Base-by-base conservation (phyloP, 2,888 invertebrate species). In the Geotrupes spiniger region DNA sequence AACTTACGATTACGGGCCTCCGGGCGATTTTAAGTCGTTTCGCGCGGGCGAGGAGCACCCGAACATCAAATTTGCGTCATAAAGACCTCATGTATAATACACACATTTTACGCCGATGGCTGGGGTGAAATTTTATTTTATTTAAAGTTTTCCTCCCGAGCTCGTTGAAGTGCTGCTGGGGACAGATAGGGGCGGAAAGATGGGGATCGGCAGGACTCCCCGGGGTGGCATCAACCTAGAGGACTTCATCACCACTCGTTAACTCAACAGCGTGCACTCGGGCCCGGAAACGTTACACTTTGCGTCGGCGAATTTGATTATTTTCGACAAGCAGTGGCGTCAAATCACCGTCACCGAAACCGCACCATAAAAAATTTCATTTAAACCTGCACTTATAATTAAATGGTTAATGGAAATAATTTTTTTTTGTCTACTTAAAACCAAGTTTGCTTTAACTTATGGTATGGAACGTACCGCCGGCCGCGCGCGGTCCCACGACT, bases 191-290 rank as follows among this genome's bases (percentile, higher is more conserved):
- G 50, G 46, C 52, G 54, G 49, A 52, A 52, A 52, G 44, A 52
- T 48, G 53, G 44, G 54, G 49, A 49, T 48, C 36, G 49, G 48
- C 50, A 51, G 44, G 40, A 44, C 42, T 60, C 59, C 58, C 59
- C 29, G 44, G 58, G 51, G 59, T 52, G 45, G 52, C 58, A 58
- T 60, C 58, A 58, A 57, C 58, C 54, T 58, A 52, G 55, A 57
- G 57, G 58, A 60, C 59, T 58, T 60, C 59, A 60, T 58, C 59
- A 55, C 55, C 49, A 53, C 59, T 60, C 59, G 59, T 58, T 60
- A 59, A 55, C 54, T 54, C 52, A 49, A 54, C 52, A 50, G 46
- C 49, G 44, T 48, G 50, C 46, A 53, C 41, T 50, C 43, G 29
- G 46, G 10, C 16, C 10, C 46, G 36, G 27, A 50, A 41, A 46